These are phyloP conservation scores for Gila robusta DNA, from an alignment of 2,797 vertebrate species.

Conservation along the genomic window DNA sequence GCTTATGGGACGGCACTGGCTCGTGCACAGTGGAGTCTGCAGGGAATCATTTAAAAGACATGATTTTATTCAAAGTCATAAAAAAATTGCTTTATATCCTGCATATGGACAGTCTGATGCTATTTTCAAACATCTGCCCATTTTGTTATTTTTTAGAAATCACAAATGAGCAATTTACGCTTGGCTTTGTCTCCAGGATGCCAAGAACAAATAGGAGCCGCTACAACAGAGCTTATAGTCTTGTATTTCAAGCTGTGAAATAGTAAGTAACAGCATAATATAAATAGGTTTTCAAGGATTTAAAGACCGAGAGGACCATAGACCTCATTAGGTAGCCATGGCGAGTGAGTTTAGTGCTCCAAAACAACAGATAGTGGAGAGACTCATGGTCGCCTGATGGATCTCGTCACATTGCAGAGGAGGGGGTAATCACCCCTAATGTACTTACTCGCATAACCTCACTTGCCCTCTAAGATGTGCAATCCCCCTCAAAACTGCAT, in stretches of 20 bases:
- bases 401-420: conserved; percentile 20
- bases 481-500: background rate
- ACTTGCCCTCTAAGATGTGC: background rate
- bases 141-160: conserved; percentile 5
- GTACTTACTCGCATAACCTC: conserved; percentile 20
- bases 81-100: background rate
- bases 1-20: background rate
- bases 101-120: conserved; percentile 4
- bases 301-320: conserved; percentile 19
- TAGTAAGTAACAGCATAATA: conserved; percentile 28
- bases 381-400: conserved; percentile 6
- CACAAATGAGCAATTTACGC: conserved; percentile 3
- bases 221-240: conserved; percentile 32
- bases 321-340: conserved; percentile 45
- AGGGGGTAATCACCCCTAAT: conserved; percentile 39
- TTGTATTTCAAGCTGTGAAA: conserved; percentile 12
- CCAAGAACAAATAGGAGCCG: background rate
- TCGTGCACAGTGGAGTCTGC: background rate
- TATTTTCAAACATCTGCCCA: conserved; percentile 11
- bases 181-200: conserved; percentile 1
- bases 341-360: conserved; percentile 23
- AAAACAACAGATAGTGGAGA: conserved; percentile 30
- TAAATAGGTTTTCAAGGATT: conserved; percentile 44
- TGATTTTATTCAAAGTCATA: conserved; percentile 5
- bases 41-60: conserved; percentile 20